phyloP scores from a whole-genome alignment of 2,888 invertebrate species.

The Spicauda simplicius region DNA sequence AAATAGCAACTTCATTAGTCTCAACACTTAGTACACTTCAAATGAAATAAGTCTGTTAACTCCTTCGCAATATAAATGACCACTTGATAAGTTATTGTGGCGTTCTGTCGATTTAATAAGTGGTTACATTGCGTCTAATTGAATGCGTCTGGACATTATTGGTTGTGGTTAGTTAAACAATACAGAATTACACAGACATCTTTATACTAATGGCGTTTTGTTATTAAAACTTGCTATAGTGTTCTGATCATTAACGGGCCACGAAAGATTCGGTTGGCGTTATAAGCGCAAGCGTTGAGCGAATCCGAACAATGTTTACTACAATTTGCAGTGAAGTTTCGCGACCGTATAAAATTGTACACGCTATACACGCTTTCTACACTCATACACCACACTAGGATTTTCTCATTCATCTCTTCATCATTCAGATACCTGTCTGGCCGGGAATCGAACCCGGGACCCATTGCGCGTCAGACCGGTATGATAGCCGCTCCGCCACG shows the following conservation, averaged over 20 bases:
- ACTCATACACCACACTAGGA: too few relatives aligned
- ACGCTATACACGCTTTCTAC: too few relatives aligned
- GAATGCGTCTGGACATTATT: slow-evolving; percentile 22
- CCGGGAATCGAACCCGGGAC: too few relatives aligned
- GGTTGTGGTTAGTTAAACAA: slow-evolving; percentile 17
- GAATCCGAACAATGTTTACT: too few relatives aligned
- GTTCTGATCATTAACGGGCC: not conserved
- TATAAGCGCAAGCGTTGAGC: too few relatives aligned
- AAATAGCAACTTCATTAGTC: not conserved
- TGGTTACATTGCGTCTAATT: slow-evolving; percentile 28
- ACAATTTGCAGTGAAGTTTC: too few relatives aligned
- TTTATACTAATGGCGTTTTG: not conserved
- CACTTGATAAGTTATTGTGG: slow-evolving; percentile 13
- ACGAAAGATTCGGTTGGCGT: too few relatives aligned
- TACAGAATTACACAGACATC: not conserved
- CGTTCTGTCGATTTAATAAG: slow-evolving; percentile 20
- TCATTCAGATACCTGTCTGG: too few relatives aligned
- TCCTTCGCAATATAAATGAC: slow-evolving; percentile 16
- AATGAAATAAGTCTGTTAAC: slow-evolving; percentile 2
- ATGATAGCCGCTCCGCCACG: too few relatives aligned
- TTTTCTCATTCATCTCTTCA: too few relatives aligned
- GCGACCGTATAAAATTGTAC: too few relatives aligned
- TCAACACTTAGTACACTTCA: not conserved
- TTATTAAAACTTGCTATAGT: not conserved
- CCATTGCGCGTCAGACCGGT: too few relatives aligned